Base-by-base conservation (phyloP, 2,888 invertebrate genomes). In the Nasonovia ribisnigri region DNA sequence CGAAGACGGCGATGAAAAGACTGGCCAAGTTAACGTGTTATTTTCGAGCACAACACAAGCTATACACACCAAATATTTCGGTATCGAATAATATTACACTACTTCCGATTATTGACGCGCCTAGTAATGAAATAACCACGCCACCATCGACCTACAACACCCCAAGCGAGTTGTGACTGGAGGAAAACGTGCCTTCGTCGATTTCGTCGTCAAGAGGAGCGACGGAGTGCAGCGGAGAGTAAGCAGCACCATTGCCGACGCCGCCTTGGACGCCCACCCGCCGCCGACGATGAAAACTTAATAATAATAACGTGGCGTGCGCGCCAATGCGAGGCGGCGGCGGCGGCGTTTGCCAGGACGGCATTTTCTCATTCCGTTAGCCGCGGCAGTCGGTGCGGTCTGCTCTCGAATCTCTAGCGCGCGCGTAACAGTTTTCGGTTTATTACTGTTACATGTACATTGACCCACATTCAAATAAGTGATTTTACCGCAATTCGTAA, bases 381-480 rank as follows among this genome's bases (percentile, higher is more conserved):
- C 88, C 67, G 77, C 42, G n/a, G 20, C 20, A 3, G 67, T 48
- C 36, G 60, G 20, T 54, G 24, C 43, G 57, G 89, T n/a, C 2
- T 51, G 88, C 77, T 92, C 88, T 88, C 77, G 43, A 88, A 88
- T 92, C 92, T 92, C 87, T 87, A 60, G 26, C 57, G 42, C 87
- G 60, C 88, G 88, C 77, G 54, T 92, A 92, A 92, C 88, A 51
- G 88, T 92, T 92, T 77, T 88, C 54, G 60, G 92, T 88, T 88
- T 92, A 77, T 88, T 88, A 92, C 92, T 88, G 92, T 92, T 92
- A 92, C 92, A 77, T 77, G 60, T 54, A 92, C 92, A 77, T 54
- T 92, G 92, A 92, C 92, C 92, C 92, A 92, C 92, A 92, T 92
- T 88, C n/a, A n/a, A 36, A 77, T 77, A 51, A 92, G 13, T 24